A percentile compares a stretch with the other conserved stretches of the same genome.
Evolutionary conservation across 2,888 invertebrate species (phyloP).

Genomic region (Dorcus hopei): DNA sequence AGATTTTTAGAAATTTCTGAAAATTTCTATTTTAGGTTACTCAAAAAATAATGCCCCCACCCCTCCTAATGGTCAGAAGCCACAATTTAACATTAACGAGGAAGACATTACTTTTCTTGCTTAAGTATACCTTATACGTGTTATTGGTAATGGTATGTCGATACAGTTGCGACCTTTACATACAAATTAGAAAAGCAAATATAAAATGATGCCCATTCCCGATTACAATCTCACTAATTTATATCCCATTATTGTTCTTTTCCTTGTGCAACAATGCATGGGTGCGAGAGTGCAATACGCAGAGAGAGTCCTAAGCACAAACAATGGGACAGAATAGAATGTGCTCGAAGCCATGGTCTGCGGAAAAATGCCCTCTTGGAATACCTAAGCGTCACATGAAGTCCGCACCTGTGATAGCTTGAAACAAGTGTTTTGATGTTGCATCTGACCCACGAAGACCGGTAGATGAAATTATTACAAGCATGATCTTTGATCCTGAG

Average conservation of each 20-base stretch:
- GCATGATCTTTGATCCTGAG: conserved; percentile 36
- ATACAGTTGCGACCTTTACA: too few relatives aligned
- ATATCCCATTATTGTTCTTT: conserved; percentile 27
- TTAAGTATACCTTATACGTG: too few relatives aligned
- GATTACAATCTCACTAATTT: conserved; percentile 27
- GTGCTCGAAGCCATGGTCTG: conserved; percentile 19
- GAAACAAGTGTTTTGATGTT: conserved; percentile 22
- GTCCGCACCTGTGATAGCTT: conserved; percentile 22
- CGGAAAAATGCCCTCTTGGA: conserved; percentile 19
- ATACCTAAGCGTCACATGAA: conserved; percentile 29
- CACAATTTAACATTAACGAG: too few relatives aligned
- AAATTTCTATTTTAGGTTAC: too few relatives aligned
- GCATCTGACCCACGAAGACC: conserved; percentile 19
- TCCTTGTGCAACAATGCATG: conserved; percentile 21
- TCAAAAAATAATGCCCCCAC: too few relatives aligned
- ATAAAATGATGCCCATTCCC: background rate
- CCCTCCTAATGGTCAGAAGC: too few relatives aligned
- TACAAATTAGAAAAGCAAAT: background rate
- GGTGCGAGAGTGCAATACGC: conserved; percentile 21
- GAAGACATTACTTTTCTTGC: too few relatives aligned
- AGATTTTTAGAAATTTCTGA: too few relatives aligned
- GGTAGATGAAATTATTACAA: conserved; percentile 34
- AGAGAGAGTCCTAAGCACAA: conserved; percentile 18
- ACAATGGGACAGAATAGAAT: conserved; percentile 24
- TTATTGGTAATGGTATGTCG: too few relatives aligned